These are phyloP conservation scores for Pyrrhosoma nymphula DNA, from an alignment of 2,888 invertebrate genomes.

Conservation along the genomic window DNA sequence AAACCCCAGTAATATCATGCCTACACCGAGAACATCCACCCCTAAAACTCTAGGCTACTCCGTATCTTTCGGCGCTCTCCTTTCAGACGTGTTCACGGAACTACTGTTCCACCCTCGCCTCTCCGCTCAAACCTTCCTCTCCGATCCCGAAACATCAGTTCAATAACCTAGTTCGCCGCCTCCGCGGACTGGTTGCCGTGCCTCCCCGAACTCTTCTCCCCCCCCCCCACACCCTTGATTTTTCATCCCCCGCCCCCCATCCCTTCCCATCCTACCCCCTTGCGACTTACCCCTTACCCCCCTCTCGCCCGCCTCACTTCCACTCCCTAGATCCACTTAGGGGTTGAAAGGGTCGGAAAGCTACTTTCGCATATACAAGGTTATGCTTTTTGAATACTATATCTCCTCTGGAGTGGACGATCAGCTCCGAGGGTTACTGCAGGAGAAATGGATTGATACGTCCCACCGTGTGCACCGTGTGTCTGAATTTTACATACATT, in stretches of 20 bases:
- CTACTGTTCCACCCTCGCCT: neutral
- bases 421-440: constrained; percentile 22
- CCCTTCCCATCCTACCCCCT: neutral
- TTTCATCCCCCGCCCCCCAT: neutral
- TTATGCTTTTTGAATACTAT: constrained; percentile 63
- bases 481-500: constrained; percentile 1
- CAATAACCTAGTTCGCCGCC: constrained; percentile 27
- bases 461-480: neutral
- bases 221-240: neutral
- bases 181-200: neutral
- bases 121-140: neutral
- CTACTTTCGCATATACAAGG: constrained; percentile 65
- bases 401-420: constrained; percentile 50
- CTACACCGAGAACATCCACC: neutral
- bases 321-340: constrained; percentile 59
- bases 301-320: neutral
- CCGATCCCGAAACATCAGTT: constrained; percentile 52
- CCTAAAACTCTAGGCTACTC: neutral
- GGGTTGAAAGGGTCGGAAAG: constrained; percentile 55
- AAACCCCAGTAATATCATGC: no score
- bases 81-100: no score
- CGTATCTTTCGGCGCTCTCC: neutral
- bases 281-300: neutral
- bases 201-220: neutral
- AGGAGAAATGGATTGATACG: constrained; percentile 33